phyloP scores from a whole-genome alignment of 2,888 invertebrate genomes.

The Pteria penguin region DNA sequence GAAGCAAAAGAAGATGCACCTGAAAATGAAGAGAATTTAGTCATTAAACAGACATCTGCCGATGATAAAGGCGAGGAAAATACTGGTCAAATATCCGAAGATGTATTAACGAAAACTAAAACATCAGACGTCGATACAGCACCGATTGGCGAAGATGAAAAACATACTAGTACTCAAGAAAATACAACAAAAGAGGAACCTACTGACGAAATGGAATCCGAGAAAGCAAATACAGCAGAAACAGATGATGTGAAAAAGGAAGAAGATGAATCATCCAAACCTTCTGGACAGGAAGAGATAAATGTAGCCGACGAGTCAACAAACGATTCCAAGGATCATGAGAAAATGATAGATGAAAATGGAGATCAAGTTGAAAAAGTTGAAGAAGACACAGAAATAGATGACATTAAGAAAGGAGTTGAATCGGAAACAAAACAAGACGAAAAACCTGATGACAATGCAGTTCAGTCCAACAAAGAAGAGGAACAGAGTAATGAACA shows the following conservation, averaged over 20 bases:
- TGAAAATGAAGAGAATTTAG: not conserved
- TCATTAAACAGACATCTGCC: not conserved
- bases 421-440: constrained; percentile 19
- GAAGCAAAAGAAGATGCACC: constrained; percentile 6
- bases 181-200: not conserved
- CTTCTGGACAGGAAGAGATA: not conserved
- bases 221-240: not conserved
- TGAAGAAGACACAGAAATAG: not conserved
- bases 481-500: constrained; percentile 23
- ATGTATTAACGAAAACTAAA: not conserved
- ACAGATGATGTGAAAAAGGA: constrained; percentile 6
- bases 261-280: not conserved
- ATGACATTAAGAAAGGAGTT: not conserved
- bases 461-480: constrained; percentile 5
- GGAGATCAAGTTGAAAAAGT: not conserved
- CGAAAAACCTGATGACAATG: constrained; percentile 15
- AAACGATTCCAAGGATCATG: too few relatives aligned
- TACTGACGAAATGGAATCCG: not conserved
- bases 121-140: constrained; percentile 3
- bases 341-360: not conserved
- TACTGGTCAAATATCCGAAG: not conserved
- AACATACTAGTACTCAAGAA: not conserved
- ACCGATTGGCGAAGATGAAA: not conserved
- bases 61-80: too few relatives aligned
- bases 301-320: too few relatives aligned